Evolutionary conservation across 2,113 vertebrate genomes (phyloP).

Genomic region (Orycteropus afer): DNA sequence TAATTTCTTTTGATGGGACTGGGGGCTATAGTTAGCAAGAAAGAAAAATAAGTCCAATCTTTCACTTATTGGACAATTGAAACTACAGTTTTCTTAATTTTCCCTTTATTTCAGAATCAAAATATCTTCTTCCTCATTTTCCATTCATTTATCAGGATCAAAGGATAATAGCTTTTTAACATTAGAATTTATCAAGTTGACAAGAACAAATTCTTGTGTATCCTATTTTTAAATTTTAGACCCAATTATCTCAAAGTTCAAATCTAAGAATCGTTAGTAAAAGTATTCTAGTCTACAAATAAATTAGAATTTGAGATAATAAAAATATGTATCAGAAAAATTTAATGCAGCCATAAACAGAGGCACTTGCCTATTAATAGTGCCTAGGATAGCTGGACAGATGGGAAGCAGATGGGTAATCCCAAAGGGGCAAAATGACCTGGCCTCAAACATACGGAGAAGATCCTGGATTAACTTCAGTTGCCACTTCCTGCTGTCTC

Average conservation of each 20-base stretch:
- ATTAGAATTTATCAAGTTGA: constrained; percentile 1
- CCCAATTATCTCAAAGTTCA: constrained; percentile 38
- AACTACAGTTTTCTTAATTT: not conserved
- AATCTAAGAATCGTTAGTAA: constrained; percentile 31
- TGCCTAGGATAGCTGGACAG: constrained; percentile 45
- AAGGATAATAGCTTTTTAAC: constrained; percentile 22
- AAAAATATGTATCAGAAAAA: constrained; percentile 32
- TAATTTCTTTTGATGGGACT: not conserved
- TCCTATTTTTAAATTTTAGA: constrained; percentile 39
- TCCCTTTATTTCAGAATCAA: constrained; percentile 28
- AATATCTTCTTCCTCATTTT: not conserved
- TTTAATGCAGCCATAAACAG: constrained; percentile 42
- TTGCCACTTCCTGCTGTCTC: constrained; percentile 70
- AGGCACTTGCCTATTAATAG: constrained; percentile 31
- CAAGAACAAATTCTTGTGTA: not conserved
- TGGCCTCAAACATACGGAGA: constrained; percentile 64
- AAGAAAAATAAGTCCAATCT: constrained; percentile 31
- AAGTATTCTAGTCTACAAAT: not conserved
- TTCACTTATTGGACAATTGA: not conserved
- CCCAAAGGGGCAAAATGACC: constrained; percentile 64
- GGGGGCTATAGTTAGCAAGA: not conserved
- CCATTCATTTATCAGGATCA: constrained; percentile 53
- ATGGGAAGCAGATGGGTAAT: constrained; percentile 74
- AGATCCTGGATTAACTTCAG: constrained; percentile 58
- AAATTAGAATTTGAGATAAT: constrained; percentile 12